phyloP scores from a whole-genome alignment of 2,797 vertebrate genomes.

The Antrozous pallidus region DNA sequence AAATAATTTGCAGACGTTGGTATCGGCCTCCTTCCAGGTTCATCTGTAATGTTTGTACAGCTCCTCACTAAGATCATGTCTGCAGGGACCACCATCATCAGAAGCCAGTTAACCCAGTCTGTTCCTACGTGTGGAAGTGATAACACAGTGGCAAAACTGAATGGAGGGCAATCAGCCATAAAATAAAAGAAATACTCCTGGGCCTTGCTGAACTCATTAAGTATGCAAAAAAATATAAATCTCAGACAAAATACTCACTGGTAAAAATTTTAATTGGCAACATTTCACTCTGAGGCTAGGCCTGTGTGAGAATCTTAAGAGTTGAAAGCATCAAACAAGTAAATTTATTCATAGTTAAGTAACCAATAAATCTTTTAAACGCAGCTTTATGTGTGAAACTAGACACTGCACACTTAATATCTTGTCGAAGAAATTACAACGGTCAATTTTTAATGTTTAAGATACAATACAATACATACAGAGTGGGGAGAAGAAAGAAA shows the following conservation, averaged over 20 bases:
- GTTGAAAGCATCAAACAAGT: neutral
- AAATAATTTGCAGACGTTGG: neutral
- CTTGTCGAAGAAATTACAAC: constrained; percentile 2
- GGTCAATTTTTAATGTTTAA: neutral
- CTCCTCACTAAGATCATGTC: neutral
- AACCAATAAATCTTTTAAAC: neutral
- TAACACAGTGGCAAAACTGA: neutral
- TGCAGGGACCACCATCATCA: neutral
- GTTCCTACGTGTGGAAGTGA: neutral
- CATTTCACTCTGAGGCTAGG: neutral
- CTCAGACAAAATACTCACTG: neutral
- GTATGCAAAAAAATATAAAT: neutral
- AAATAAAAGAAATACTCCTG: neutral
- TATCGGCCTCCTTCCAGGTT: neutral
- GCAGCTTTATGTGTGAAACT: neutral
- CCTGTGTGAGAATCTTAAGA: neutral
- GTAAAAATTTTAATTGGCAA: constrained; percentile 18
- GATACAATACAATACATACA: neutral
- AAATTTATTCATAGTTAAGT: neutral
- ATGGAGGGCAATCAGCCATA: neutral
- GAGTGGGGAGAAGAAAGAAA: neutral
- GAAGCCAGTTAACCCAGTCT: neutral
- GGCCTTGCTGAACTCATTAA: neutral
- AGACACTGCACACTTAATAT: neutral
- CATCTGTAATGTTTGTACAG: neutral